These are phyloP conservation scores for Tribolium castaneum DNA, from an alignment of 1,140 invertebrate species.

Conservation along the genomic window DNA sequence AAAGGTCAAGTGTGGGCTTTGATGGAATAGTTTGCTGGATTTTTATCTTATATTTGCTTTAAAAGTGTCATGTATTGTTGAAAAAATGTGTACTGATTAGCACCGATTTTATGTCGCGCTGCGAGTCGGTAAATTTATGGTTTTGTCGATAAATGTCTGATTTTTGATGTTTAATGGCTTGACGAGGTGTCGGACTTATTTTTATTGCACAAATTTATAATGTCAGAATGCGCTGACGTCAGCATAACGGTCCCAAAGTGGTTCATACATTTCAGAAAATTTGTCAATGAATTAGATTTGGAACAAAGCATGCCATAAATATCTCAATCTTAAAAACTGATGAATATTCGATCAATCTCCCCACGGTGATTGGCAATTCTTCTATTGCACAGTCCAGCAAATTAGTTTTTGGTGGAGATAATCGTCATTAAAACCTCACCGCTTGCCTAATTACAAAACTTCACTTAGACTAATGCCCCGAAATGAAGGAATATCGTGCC, in stretches of 20 bases:
- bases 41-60: conserved; percentile 7
- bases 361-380: too few relatives aligned
- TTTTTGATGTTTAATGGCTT: conserved; percentile 21
- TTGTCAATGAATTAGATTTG: too few relatives aligned
- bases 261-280: not conserved
- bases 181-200: not conserved
- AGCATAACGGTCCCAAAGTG: not conserved
- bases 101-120: not conserved
- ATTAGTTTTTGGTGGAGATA: not conserved
- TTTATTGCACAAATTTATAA: not conserved
- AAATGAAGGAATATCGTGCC: conserved; percentile 33
- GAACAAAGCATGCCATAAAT: too few relatives aligned
- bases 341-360: too few relatives aligned
- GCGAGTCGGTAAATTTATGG: not conserved
- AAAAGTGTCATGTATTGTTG: not conserved
- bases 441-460: conserved; percentile 2
- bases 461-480: conserved; percentile 29
- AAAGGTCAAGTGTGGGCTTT: not conserved
- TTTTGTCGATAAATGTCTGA: conserved; percentile 2
- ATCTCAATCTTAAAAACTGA: too few relatives aligned
- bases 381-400: not conserved
- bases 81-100: not conserved
- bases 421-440: conserved; percentile 8
- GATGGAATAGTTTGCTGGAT: not conserved
- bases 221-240: conserved; percentile 1